These are phyloP conservation scores for Sebastes steindachneri DNA, from an alignment of 2,797 vertebrate genomes.

Conservation along the genomic window DNA sequence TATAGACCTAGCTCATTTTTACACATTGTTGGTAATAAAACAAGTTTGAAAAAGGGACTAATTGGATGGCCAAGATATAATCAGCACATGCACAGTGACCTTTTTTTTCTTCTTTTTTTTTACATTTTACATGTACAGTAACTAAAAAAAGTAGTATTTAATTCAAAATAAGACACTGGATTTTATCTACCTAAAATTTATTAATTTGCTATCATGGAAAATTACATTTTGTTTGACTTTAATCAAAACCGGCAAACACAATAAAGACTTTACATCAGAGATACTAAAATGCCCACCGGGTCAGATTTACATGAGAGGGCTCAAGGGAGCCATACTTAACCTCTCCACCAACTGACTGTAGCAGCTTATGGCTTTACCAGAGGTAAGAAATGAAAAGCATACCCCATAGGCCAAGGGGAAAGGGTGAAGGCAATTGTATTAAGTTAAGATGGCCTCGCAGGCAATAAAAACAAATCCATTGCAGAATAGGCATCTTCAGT, in stretches of 20 bases:
- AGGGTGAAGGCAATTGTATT: constrained; percentile 25
- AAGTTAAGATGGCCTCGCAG: constrained; percentile 26
- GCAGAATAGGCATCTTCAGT: constrained; percentile 22
- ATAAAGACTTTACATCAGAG: not conserved
- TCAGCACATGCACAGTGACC: not conserved
- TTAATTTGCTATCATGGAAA: not conserved
- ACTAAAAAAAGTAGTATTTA: not conserved
- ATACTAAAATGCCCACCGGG: not conserved
- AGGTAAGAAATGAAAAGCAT: constrained; percentile 52
- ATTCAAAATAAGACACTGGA: not conserved
- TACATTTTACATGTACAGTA: not conserved
- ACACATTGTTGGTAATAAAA: not conserved
- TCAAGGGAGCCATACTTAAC: constrained; percentile 16
- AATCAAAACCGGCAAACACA: not conserved
- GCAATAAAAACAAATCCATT: constrained; percentile 48
- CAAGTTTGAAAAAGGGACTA: not conserved
- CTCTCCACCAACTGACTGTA: not conserved
- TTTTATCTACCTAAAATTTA: not conserved
- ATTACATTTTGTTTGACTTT: not conserved
- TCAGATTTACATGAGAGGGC: constrained; percentile 25
- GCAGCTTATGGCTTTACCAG: constrained; percentile 26
- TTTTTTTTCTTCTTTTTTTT: not conserved
- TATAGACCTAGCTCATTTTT: not conserved
- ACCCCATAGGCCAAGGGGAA: constrained; percentile 5
- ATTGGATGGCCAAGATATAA: not conserved